Base-by-base conservation (phyloP, 2,888 invertebrate species). In the Globia sparganii region DNA sequence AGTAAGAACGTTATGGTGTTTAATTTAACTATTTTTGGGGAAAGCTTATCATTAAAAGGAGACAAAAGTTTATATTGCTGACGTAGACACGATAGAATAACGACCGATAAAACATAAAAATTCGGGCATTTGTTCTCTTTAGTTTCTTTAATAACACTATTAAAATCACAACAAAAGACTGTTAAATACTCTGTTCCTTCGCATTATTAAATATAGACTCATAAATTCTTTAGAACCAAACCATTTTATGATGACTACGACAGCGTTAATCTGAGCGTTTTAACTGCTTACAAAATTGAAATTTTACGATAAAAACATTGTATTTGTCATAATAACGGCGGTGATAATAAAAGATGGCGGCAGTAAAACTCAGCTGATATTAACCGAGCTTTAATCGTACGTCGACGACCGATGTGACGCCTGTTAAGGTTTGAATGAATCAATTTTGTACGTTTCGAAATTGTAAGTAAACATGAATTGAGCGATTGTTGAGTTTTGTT, bases 271-370 rank as follows among this genome's bases (percentile, higher is more conserved):
- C 86, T 66, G 62, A 72, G 62, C 53, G 59, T 75, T 83, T 75
- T 78, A 84, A 83, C 80, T 75, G 75, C 84, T 71, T 74, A 79
- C 83, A 86, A 86, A 86, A 86, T 86, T 86, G 84, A 85, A 81
- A 71, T 77, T 79, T 88, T 70, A 87, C 77, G 75, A 78, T 65
- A 75, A 69, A 73, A 80, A 88, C 87, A 89, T 82, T 88, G 87
- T 88, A 75, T 77, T 68, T 66, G 77, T 83, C 80, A 85, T 85
- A 80, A 86, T 83, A 77, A 75, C 75, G 58, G 66, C 78, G 61
- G 77, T 77, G 58, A 67, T 85, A 75, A 40, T 81, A 79, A 88
- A 88, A 82, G 80, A 80, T 73, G 76, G 77, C 28, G 56, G 75
- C 75, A n/a, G 76, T 88, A 82, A 89, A 88, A 80, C 67, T 84